phyloP scores from a whole-genome alignment of 2,888 invertebrate genomes.

The Synergus japonicus region DNA sequence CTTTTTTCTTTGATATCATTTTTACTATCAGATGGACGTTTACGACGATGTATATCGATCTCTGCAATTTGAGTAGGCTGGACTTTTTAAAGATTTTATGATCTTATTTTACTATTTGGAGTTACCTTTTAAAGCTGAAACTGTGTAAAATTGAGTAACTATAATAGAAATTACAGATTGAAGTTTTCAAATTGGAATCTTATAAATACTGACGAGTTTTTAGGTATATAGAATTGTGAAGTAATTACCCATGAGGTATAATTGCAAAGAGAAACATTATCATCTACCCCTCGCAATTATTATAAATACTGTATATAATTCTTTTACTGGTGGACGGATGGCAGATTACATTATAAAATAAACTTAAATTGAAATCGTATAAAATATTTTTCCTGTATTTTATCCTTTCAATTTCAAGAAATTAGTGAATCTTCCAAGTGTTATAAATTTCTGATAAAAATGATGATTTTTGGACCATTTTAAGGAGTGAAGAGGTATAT shows the following conservation, averaged over 20 bases:
- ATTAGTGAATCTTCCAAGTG: neutral
- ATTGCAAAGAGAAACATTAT: too few species aligned
- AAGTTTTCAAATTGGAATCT: too few species aligned
- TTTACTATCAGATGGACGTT: neutral
- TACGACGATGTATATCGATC: neutral
- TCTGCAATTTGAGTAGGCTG: neutral
- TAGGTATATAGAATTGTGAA: too few species aligned
- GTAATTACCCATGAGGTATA: too few species aligned
- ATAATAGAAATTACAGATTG: too few species aligned
- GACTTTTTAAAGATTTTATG: neutral
- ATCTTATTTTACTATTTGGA: neutral
- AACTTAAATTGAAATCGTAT: neutral
- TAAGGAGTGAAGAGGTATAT: neutral
- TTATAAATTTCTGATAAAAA: neutral
- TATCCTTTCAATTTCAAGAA: neutral
- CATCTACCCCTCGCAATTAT: too few species aligned
- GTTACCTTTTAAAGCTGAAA: neutral
- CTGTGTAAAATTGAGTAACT: too few species aligned
- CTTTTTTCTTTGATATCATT: neutral
- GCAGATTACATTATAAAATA: neutral
- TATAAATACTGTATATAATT: neutral
- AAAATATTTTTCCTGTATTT: neutral
- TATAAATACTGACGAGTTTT: too few species aligned
- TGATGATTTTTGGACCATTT: slow-evolving; percentile 17
- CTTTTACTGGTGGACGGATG: neutral